Base-by-base conservation (phyloP, 2,797 vertebrate genomes). In the Scarus forsteni region DNA sequence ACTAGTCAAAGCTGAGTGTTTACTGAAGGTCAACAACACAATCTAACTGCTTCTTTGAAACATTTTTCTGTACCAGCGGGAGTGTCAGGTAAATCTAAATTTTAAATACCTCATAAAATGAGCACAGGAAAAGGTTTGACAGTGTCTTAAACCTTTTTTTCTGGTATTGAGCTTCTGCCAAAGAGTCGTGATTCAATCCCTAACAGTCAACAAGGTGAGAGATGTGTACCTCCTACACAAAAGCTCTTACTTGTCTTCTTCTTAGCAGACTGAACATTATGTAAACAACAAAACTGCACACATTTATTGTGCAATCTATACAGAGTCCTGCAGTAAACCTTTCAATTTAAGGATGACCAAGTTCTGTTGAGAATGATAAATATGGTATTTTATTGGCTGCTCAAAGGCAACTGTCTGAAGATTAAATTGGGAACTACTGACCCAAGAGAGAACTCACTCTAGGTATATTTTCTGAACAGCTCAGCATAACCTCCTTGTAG, bases 341-440 rank as follows among this genome's bases (percentile, higher is more conserved):
- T 8, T 39, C 18, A 34, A 48, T 70, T 35, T 1, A 54, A 27
- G 27, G 34, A 55, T 70, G 60, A 49, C 48, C 5, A 16, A 40
- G 13, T 44, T 61, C 42, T 3, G 19, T 55, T 2, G 6, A 19
- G 16, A 9, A 48, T 35, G 4, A 53, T 18, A 9, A 14, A 1
- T 7, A 1, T 46, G 44, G 27, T 36, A 11, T 34, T 76, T 73
- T 66, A 19, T 45, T 67, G 36, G 52, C 18, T 34, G 44, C 59
- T 65, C n/a, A 2, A 70, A 52, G 51, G 38, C 16, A 51, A 51
- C 10, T 60, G 15, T 56, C 49, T 43, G 15, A 3, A 10, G 54
- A 55, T 40, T 2, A 57, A 53, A 36, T 14, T 52, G 8, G 5
- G 39, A 65, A 70, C 58, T 2, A 51, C 7, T 11, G 11, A 64